phyloP scores from a whole-genome alignment of 2,888 invertebrate genomes.

The Tachina fera region DNA sequence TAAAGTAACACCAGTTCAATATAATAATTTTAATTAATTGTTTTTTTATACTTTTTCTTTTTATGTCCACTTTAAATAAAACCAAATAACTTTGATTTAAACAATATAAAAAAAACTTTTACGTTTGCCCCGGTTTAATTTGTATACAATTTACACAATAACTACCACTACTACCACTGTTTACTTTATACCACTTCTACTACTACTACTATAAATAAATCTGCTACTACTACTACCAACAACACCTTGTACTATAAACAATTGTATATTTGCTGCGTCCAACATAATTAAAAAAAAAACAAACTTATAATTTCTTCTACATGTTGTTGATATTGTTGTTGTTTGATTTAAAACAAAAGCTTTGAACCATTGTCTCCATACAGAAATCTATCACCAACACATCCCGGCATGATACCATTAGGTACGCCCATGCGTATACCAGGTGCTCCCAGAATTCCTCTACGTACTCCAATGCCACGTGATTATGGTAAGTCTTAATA shows the following conservation, averaged over 20 bases:
- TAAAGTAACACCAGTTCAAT: slow-evolving; percentile 12
- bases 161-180: slow-evolving; percentile 59
- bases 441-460: slow-evolving; percentile 83
- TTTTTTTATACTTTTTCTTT: slow-evolving; percentile 68
- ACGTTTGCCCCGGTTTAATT: slow-evolving; percentile 59
- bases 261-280: slow-evolving; percentile 54
- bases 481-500: slow-evolving; percentile 92
- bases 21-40: slow-evolving; percentile 57
- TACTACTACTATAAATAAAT: slow-evolving; percentile 27
- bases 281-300: slow-evolving; percentile 37
- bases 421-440: slow-evolving; percentile 86
- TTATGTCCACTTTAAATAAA: slow-evolving; percentile 61
- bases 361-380: slow-evolving; percentile 82
- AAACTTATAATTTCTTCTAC: slow-evolving; percentile 26
- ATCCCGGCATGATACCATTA: slow-evolving; percentile 89
- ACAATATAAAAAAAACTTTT: slow-evolving; percentile 30
- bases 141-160: slow-evolving; percentile 58
- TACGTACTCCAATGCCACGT: slow-evolving; percentile 88
- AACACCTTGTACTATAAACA: slow-evolving; percentile 49
- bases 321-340: slow-evolving; percentile 50
- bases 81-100: slow-evolving; percentile 52
- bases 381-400: slow-evolving; percentile 87
- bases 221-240: slow-evolving; percentile 48
- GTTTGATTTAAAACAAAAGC: slow-evolving; percentile 74
- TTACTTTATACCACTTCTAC: slow-evolving; percentile 44